phyloP scores from a whole-genome alignment of 2,888 invertebrate genomes.

The Bugulina stolonifera region DNA sequence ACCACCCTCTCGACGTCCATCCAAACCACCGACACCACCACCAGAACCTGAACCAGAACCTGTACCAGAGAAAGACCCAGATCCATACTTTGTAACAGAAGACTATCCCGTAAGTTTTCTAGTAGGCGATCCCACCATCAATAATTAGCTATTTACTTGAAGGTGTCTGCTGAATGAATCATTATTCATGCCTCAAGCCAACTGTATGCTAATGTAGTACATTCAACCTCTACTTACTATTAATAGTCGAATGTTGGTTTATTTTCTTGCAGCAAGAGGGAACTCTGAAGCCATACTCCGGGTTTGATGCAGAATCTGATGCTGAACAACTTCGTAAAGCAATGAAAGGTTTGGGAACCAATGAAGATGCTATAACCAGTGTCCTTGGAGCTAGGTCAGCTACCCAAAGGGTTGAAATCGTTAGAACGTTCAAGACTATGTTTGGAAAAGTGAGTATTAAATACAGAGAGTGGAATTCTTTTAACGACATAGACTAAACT shows the following conservation, averaged over 20 bases:
- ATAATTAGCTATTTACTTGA: too few species aligned
- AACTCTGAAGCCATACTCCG: conserved; percentile 48
- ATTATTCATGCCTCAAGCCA: too few species aligned
- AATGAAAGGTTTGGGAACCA: conserved; percentile 52
- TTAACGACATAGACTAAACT: too few species aligned
- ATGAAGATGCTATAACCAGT: conserved; percentile 35
- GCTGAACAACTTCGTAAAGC: conserved; percentile 48
- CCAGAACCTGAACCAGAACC: conserved; percentile 32
- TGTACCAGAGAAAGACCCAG: conserved; percentile 33
- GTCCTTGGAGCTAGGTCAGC: conserved; percentile 33
- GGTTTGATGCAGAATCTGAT: conserved; percentile 51
- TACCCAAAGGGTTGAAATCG: conserved; percentile 34
- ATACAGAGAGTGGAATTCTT: too few species aligned
- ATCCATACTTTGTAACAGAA: conserved; percentile 52
- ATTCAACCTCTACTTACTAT: background rate
- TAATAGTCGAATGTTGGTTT: background rate
- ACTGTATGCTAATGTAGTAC: too few species aligned
- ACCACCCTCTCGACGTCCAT: conserved; percentile 31
- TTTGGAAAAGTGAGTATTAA: conserved; percentile 35
- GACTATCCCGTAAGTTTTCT: conserved; percentile 35
- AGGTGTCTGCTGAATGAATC: too few species aligned
- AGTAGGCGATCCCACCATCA: too few species aligned
- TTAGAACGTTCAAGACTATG: conserved; percentile 31
- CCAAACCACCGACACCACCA: conserved; percentile 31
- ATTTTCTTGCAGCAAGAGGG: conserved; percentile 35